Evolutionary conservation across 2,797 vertebrate genomes (phyloP).

Genomic region (Rhinatrema bivittatum): DNA sequence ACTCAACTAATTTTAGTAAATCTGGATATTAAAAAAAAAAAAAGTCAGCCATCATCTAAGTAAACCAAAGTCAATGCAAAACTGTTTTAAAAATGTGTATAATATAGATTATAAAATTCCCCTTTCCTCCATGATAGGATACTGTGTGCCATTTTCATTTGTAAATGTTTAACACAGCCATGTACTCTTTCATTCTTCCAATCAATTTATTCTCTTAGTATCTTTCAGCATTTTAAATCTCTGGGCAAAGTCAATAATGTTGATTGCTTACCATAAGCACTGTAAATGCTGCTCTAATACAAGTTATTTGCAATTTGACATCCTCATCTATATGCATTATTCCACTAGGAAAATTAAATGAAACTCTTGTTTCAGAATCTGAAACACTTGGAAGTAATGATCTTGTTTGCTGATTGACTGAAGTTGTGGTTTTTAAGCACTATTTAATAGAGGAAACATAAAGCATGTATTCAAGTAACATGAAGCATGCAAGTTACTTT

Average conservation of each 20-base stretch:
- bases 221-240: slow-evolving; percentile 53
- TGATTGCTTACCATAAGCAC: slow-evolving; percentile 53
- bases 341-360: slow-evolving; percentile 58
- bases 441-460: slow-evolving; percentile 51
- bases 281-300: slow-evolving; percentile 41
- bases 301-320: slow-evolving; percentile 57
- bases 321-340: slow-evolving; percentile 58
- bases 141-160: slow-evolving; percentile 35
- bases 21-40: no score
- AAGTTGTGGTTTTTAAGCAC: slow-evolving; percentile 49
- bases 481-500: slow-evolving; percentile 29
- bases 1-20: no score
- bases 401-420: slow-evolving; percentile 54
- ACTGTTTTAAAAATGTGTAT: no score
- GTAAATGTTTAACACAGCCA: slow-evolving; percentile 31
- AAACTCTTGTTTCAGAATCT: slow-evolving; percentile 51
- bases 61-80: no score
- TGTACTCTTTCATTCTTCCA: slow-evolving; percentile 38
- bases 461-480: slow-evolving; percentile 36
- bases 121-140: no score
- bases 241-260: slow-evolving; percentile 54
- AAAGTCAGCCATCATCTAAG: no score
- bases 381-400: slow-evolving; percentile 56
- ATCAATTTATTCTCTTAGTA: slow-evolving; percentile 50
- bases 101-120: no score